Evolutionary conservation across 92 coral and sea anemone species (phyloP).

Genomic region (Pocillopora grandis): DNA sequence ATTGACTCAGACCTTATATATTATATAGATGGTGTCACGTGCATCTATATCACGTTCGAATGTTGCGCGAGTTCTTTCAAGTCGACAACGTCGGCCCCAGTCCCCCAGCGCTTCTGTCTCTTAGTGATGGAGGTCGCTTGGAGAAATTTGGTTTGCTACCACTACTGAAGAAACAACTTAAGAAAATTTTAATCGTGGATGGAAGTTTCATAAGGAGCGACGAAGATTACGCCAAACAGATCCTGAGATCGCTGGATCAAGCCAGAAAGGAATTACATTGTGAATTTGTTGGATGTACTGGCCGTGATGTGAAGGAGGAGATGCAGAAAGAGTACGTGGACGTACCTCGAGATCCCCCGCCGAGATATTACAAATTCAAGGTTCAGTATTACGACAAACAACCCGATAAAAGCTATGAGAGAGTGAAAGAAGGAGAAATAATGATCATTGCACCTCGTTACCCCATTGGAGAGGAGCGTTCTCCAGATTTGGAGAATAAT

Average conservation of each 20-base stretch:
- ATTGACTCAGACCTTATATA: neutral
- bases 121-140: conserved; percentile 87
- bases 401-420: conserved; percentile 37
- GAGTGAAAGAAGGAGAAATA: conserved; percentile 76
- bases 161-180: conserved; percentile 71
- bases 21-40: conserved; percentile 77
- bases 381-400: conserved; percentile 72
- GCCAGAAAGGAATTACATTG: conserved; percentile 73
- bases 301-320: conserved; percentile 79
- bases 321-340: conserved; percentile 64
- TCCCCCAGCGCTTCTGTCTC: conserved; percentile 78
- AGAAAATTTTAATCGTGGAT: conserved; percentile 74
- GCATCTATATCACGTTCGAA: conserved; percentile 80
- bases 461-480: conserved; percentile 70
- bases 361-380: conserved; percentile 79
- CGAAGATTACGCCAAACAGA: conserved; percentile 58
- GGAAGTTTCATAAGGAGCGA: conserved; percentile 70
- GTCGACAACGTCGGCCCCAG: conserved; percentile 79
- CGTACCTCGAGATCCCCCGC: conserved; percentile 54
- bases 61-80: conserved; percentile 71
- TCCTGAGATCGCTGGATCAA: conserved; percentile 68
- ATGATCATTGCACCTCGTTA: conserved; percentile 84
- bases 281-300: conserved; percentile 74
- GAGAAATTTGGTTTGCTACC: conserved; percentile 84
- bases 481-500: conserved; percentile 39